Evolutionary conservation across 53 echinoderm and acorn worm genomes (phyloP).

Genomic region (Astropecten irregularis): DNA sequence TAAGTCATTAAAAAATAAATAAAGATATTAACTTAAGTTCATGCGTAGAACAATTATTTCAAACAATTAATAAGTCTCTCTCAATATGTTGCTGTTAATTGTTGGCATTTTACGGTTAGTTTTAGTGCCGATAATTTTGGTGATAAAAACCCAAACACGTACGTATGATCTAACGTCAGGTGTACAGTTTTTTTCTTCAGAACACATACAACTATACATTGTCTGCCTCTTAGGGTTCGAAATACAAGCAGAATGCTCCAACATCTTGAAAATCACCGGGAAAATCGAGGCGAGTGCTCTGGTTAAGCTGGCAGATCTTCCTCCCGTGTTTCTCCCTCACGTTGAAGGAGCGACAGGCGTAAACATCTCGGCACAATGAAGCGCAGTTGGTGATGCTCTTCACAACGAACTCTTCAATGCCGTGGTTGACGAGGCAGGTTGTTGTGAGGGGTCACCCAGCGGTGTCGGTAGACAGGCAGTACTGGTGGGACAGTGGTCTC

Average conservation of each 20-base stretch:
- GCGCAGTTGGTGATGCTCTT: neutral
- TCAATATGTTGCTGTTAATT: too few species aligned
- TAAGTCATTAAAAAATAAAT: too few species aligned
- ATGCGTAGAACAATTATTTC: too few species aligned
- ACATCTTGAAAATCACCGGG: neutral
- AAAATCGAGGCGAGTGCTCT: neutral
- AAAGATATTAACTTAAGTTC: too few species aligned
- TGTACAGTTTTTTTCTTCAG: too few species aligned
- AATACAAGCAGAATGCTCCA: neutral
- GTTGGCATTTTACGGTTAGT: too few species aligned
- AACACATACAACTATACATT: too few species aligned
- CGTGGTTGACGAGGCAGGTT: slow-evolving; percentile 4
- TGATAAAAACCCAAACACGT: too few species aligned
- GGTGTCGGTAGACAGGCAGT: neutral
- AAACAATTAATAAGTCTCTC: too few species aligned
- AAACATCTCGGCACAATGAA: neutral
- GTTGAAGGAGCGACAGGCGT: slow-evolving; percentile 14
- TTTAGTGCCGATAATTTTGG: too few species aligned
- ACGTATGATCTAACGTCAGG: too few species aligned
- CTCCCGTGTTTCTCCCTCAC: neutral
- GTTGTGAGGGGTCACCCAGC: neutral
- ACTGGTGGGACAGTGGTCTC: neutral
- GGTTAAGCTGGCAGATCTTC: slow-evolving; percentile 3
- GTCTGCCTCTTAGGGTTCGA: neutral
- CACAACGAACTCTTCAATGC: slow-evolving; percentile 1